A percentile compares a stretch with the other conserved stretches of the same genome.
Evolutionary conservation across 2,797 vertebrate species (phyloP).

Genomic region (Distichodus sexfasciatus): DNA sequence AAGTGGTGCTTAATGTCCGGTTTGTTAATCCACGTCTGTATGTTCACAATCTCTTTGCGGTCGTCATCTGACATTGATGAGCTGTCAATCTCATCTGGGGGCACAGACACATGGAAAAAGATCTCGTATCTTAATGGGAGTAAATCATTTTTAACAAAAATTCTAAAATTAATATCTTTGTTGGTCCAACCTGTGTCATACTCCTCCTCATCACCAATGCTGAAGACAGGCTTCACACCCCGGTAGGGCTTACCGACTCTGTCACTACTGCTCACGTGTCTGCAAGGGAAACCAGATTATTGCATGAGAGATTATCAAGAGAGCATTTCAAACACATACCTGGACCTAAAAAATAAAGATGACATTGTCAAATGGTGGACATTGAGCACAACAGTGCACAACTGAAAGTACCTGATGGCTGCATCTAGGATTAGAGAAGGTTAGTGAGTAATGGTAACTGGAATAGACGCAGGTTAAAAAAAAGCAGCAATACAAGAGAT

Average conservation of each 20-base stretch:
- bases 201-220: slow-evolving; percentile 96
- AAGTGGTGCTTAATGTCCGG: slow-evolving; percentile 95
- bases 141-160: neutral
- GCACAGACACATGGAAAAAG: no score
- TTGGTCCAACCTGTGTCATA: slow-evolving; percentile 88
- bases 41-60: slow-evolving; percentile 94
- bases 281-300: slow-evolving; percentile 49
- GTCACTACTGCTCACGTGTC: slow-evolving; percentile 97
- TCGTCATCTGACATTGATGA: slow-evolving; percentile 98
- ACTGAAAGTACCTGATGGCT: neutral
- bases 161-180: neutral
- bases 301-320: neutral
- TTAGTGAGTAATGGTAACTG: slow-evolving; percentile 44
- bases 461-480: slow-evolving; percentile 55
- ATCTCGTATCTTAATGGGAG: no score
- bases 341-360: neutral
- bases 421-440: slow-evolving; percentile 23
- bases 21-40: slow-evolving; percentile 98
- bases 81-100: slow-evolving; percentile 96
- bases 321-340: neutral
- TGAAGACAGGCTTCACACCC: slow-evolving; percentile 97
- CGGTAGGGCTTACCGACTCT: slow-evolving; percentile 94
- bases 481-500: slow-evolving; percentile 25
- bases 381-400: neutral
- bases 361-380: neutral